Evolutionary conservation across 2,888 invertebrate species (phyloP).

Genomic region (Synergus gifuensis): DNA sequence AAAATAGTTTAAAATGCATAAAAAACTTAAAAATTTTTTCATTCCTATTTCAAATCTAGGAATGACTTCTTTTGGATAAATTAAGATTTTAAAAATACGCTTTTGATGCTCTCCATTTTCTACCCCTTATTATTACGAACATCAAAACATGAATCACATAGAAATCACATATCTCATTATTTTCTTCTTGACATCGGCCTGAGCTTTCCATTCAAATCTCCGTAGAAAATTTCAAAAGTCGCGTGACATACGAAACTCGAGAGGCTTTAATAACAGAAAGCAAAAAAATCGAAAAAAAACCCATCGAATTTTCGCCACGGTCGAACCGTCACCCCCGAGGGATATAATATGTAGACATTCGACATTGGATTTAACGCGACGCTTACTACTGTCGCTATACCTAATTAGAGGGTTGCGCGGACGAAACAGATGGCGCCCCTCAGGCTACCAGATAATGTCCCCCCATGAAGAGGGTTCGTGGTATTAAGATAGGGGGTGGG

Average conservation of each 20-base stretch:
- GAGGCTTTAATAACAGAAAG: background rate
- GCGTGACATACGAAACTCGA: background rate
- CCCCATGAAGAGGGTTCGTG: constrained; percentile 48
- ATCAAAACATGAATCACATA: background rate
- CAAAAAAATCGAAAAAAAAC: background rate
- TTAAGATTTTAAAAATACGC: background rate
- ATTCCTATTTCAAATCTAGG: too few relatives aligned
- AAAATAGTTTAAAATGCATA: background rate
- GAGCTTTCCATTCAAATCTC: background rate
- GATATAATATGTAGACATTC: constrained; percentile 57
- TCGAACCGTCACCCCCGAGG: constrained; percentile 43
- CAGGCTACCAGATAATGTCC: constrained; percentile 71
- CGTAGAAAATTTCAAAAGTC: background rate
- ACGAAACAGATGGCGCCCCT: constrained; percentile 76
- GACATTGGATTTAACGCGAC: constrained; percentile 72
- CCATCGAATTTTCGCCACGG: constrained; percentile 44
- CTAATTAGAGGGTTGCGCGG: constrained; percentile 73
- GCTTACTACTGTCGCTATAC: constrained; percentile 71
- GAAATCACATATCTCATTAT: constrained; percentile 2
- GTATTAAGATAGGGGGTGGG: constrained; percentile 18
- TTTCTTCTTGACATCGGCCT: background rate
- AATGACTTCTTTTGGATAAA: background rate
- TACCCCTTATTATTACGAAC: background rate
- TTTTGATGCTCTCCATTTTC: background rate
- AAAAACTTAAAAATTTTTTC: background rate